Conservation (phyloP, 2,888 invertebrate genomes). For the Cyclophora punctaria region DNA sequence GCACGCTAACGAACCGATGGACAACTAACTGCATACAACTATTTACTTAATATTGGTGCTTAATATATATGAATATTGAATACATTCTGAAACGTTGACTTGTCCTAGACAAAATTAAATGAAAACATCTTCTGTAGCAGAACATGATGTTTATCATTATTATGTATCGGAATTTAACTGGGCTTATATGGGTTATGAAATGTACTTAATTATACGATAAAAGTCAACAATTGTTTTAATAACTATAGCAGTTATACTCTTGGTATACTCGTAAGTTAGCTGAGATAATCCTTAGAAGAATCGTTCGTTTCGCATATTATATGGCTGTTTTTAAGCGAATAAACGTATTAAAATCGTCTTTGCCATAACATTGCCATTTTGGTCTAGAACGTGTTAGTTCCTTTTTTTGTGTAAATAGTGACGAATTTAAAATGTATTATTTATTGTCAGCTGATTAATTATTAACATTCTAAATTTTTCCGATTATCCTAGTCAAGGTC, state of each 20-base stretch:
- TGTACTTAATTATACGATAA: slow-evolving; percentile 11
- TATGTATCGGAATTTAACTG: slow-evolving; percentile 1
- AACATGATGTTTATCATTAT: not conserved
- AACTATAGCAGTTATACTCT: slow-evolving; percentile 23
- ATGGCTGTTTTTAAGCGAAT: slow-evolving; percentile 54
- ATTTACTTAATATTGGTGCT: slow-evolving; percentile 32
- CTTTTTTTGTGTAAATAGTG: slow-evolving; percentile 67
- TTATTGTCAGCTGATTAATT: slow-evolving; percentile 53
- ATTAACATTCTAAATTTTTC: slow-evolving; percentile 56
- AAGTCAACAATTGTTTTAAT: slow-evolving; percentile 2
- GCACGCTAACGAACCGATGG: slow-evolving; percentile 11
- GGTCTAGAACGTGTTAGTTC: slow-evolving; percentile 71
- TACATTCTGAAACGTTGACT: not conserved
- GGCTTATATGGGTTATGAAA: not conserved
- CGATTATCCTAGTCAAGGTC: slow-evolving; percentile 71
- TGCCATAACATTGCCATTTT: slow-evolving; percentile 74
- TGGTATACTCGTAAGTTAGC: slow-evolving; percentile 27
- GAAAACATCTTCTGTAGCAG: no score
- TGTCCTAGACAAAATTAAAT: slow-evolving; percentile 1
- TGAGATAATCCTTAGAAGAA: slow-evolving; percentile 35
- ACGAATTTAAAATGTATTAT: slow-evolving; percentile 66
- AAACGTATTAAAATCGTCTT: slow-evolving; percentile 54
- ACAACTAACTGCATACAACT: slow-evolving; percentile 15
- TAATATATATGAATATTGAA: not conserved
- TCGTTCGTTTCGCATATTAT: slow-evolving; percentile 33